Base-by-base conservation (phyloP, 2,888 invertebrate genomes). In the Yponomeuta sedellus region DNA sequence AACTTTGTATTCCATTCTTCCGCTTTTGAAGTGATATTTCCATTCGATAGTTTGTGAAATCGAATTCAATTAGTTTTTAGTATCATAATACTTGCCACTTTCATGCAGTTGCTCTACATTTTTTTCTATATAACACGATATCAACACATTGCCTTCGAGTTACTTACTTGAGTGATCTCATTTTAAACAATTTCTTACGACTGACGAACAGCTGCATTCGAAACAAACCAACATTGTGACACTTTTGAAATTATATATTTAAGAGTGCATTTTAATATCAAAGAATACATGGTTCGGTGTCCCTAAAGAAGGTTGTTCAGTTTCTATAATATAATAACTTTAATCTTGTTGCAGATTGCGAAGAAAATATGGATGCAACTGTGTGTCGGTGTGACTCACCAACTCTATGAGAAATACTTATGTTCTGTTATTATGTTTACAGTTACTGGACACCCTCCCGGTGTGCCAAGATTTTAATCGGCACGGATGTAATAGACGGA, bases 381-480 rank as follows among this genome's bases (percentile, higher is more conserved):
- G 81, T 78, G 72, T 78, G 80, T 22, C 22, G 12, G 44, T 63
- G 62, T 19, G 40, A 40, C 11, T 40, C 19, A 12, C 11, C 5
- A 61, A 12, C 76, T 75, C 80, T 76, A 72, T 67, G 72, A 64
- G 28, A 57, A 22, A 65, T 58, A 39, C 65, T 58, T 39, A 66
- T 16, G 22, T 61, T 69, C 68, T 73, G 76, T 77, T 80, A 73
- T 83, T 84, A 81, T 86, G 77, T 85, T 95, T 96, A 83, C 96
- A 98, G 98, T 98, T 98, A 97, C 98, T 97, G 98, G 98, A 97
- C 98, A 98, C 97, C 97, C 98, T 97, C 97, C 98, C 96, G 97
- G 98, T 97, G 96, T 98, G 97, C 98, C 98, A 97, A 97, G 98
- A 97, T 98, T 98, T 98, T 98, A 98, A 97, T 96, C 96, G 96